Percentiles rank a stretch among this genome's conserved stretches.
These are phyloP conservation scores for Drosophila peninsularis DNA, from an alignment of 2,888 invertebrate species.

Conservation along the genomic window DNA sequence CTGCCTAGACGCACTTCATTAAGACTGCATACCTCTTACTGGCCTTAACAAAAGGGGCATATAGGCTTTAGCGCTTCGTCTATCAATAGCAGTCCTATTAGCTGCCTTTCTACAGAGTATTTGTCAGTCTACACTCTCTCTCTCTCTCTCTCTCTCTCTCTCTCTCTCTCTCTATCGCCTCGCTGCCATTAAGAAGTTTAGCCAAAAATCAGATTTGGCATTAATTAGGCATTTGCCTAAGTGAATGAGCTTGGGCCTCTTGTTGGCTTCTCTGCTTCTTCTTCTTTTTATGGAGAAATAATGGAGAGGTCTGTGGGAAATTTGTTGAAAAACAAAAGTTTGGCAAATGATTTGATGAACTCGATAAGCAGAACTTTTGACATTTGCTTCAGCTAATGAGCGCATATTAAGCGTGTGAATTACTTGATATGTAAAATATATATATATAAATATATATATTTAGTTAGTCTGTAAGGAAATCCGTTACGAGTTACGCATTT, in stretches of 20 bases:
- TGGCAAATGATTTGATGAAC: constrained; percentile 21
- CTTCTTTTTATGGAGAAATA: constrained; percentile 13
- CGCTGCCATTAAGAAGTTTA: constrained; percentile 28
- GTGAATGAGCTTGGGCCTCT: constrained; percentile 2
- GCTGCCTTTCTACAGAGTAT: neutral
- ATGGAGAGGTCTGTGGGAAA: constrained; percentile 42
- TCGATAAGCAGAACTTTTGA: constrained; percentile 46
- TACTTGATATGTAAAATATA: constrained; percentile 1
- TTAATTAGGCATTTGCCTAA: constrained; percentile 50
- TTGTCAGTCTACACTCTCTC: neutral
- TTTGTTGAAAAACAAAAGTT: constrained; percentile 49
- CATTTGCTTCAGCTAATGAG: constrained; percentile 37
- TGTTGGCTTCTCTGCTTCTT: neutral
- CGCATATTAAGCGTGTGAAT: constrained; percentile 35
- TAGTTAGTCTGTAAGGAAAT: neutral
- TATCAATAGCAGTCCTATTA: neutral
- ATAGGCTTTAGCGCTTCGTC: neutral
- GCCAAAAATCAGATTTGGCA: constrained; percentile 29
- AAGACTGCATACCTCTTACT: neutral
- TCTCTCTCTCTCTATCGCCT: neutral
- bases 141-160: neutral
- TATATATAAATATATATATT: neutral
- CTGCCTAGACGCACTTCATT: constrained; percentile 18
- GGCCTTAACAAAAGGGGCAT: neutral
- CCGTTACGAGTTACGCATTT: constrained; percentile 35